Evolutionary conservation across 2,888 invertebrate species (phyloP), one percentile per base, ranked within the genome.

Genomic region (Callyntrura sp.): DNA sequence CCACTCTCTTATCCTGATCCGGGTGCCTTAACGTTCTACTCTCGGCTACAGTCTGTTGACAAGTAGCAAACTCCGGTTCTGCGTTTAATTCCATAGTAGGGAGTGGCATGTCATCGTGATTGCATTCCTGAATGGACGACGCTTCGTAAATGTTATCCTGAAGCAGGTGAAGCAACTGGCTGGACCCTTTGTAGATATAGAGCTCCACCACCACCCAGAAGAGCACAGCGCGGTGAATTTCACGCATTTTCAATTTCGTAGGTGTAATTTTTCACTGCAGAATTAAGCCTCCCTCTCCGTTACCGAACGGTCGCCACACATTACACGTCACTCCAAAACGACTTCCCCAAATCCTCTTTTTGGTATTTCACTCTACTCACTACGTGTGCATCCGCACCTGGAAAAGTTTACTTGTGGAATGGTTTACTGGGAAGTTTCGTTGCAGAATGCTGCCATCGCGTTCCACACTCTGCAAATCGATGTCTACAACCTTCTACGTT

Each of bases 71-170:
- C 23, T 45, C 73, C 0, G 6, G 12, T 25, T 78, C 28, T 14
- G n/a, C 55, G 11, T 78, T 20, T 17, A 70, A 78, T n/a, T 55
- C 17, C 1, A 55, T 1, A 5, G 28, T 0, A 0, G 78, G 78
- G 25, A 28, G n/a, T 6, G 12, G 2, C 3, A 55, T 35, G 3
- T 35, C 25, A 78, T 78, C 35, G 23, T 78, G 78, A 8, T 25
- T n/a, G n/a, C 78, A 78, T 9, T 78, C 78, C 14, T 51, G 78
- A 23, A 78, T 14, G 14, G 51, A 25, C 14, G 25, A 25, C 0
- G 78, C 23, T 6, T 78, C 78, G 55, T 78, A 78, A 55, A 78
- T 51, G 25, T 55, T 78, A 55, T 78, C 78, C 5, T 55, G 51
- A 14, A 78, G 2, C 2, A 78, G 14, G 23, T 78, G 25, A 8